Evolutionary conservation across 2,797 vertebrate species (phyloP), one percentile per base, ranked within the genome.

Genomic region (Tarsius wallacei): DNA sequence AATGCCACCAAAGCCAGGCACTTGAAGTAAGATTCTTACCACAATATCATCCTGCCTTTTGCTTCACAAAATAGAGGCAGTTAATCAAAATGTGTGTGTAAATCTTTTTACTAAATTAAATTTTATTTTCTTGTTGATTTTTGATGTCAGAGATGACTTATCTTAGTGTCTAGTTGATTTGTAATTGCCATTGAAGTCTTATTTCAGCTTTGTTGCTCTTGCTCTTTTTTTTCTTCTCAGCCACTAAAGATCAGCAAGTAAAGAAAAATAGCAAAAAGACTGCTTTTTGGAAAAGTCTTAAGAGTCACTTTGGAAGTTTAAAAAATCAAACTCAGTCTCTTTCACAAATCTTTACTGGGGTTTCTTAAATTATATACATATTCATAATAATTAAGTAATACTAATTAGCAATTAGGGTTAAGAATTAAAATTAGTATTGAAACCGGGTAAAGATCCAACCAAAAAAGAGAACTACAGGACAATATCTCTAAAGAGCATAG

Each of bases 101-200:
- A 17, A 13, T 74, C 31, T 42, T 76, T 93, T 33, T 80, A 47
- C 47, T 3, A 61, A 83, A 42, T 33, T 26, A 51, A 91, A 42
- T 55, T 36, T 4, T 22, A 33, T 24, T 28, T 36, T 66, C 5
- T 24, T 21, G 19, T 15, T 19, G 61, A 77, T 47, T 26, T 96
- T 63, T n/a, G 2, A 51, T 66, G 68, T 87, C 36, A 36, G 49
- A 49, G 26, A 21, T 64, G 36, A 49, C 28, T 78, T 42, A 42
- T 42, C 42, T 42, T 7, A 7, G 1, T 22, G 0, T 4, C 1
- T 7, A 16, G 13, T 1, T 17, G 31, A n/a, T 71, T 15, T 63
- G 42, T 13, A 49, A 36, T 19, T 21, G 66, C 33, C 12, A 0
- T 4, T 0, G 1, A 22, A 33, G n/a, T 1, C 5, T 17, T 17